Evolutionary conservation across 2,797 vertebrate genomes (phyloP), one percentile per base, ranked within the genome.

Genomic region (Pangasius mekongensis): DNA sequence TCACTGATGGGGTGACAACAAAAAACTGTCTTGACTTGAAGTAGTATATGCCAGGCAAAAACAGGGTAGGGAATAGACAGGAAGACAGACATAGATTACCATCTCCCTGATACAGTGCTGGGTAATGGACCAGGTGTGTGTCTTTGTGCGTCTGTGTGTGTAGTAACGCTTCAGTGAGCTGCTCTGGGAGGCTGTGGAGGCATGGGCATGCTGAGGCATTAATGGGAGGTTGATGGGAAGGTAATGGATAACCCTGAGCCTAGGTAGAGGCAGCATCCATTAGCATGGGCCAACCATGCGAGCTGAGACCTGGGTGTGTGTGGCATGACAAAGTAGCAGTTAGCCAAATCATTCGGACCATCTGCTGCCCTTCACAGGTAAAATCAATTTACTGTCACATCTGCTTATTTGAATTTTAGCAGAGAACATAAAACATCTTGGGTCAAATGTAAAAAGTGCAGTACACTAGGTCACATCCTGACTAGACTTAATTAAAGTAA

Each of bases 161-260:
- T 36, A 83, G 86, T 90, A 85, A 84, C 64, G 56, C 64, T 86
- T 90, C 80, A 64, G 22, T n/a, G 39, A 83, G 73, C 82, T 71
- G 87, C 87, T 87, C 52, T 36, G 66, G 84, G 80, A 90, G 54
- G 66, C 87, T 85, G 91, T 71, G 74, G 85, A 88, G 84, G 84
- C 66, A 20, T 52, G 83, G 82, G 86, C 90, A 90, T 92, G 91
- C 86, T 36, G 78, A 80, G 84, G 90, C 88, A 91, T 89, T 91
- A 91, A 91, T 91, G 87, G 88, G 84, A 76, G 87, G 86, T 84
- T 91, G 89, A 91, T 90, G 90, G 87, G 85, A 91, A 86, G 86
- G 85, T 90, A 91, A 91, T 84, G 90, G 87, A 91, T 89, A 90
- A 91, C 91, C 87, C 87, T 58, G 73, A 88, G 85, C 71, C 16